Percentiles rank a stretch among this genome's conserved stretches.
Conservation (phyloP, 2,113 vertebrate genomes). For the Henicopernis longicauda region DNA sequence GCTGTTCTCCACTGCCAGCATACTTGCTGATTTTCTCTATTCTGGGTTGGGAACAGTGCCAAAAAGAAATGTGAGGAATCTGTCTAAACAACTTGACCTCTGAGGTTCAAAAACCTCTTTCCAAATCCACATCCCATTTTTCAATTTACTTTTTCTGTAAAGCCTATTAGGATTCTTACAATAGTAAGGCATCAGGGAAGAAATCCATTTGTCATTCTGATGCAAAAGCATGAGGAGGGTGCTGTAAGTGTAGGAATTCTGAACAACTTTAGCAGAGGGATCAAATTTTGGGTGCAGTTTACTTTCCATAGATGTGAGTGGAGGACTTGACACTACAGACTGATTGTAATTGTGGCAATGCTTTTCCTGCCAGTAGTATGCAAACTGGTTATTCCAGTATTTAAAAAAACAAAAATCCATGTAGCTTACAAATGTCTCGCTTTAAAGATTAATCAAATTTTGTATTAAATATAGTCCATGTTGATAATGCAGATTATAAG, state of each 20-base stretch:
- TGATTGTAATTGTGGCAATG: background rate
- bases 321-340: background rate
- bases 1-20: background rate
- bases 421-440: background rate
- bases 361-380: background rate
- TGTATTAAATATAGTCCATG: background rate
- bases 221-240: background rate
- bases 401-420: background rate
- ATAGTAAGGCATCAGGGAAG: background rate
- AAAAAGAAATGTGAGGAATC: background rate
- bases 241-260: background rate
- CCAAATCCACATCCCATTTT: background rate
- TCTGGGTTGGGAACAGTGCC: background rate
- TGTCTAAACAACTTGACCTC: background rate
- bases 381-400: background rate
- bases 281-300: background rate
- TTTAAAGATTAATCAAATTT: background rate
- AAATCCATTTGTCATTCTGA: background rate
- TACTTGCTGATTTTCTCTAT: background rate
- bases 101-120: background rate
- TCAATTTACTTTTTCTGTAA: background rate
- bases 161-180: background rate
- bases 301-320: background rate
- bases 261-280: background rate
- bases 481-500: conserved; percentile 33